These are phyloP conservation scores for Polypterus senegalus DNA, from an alignment of 2,113 vertebrate species.

Conservation along the genomic window DNA sequence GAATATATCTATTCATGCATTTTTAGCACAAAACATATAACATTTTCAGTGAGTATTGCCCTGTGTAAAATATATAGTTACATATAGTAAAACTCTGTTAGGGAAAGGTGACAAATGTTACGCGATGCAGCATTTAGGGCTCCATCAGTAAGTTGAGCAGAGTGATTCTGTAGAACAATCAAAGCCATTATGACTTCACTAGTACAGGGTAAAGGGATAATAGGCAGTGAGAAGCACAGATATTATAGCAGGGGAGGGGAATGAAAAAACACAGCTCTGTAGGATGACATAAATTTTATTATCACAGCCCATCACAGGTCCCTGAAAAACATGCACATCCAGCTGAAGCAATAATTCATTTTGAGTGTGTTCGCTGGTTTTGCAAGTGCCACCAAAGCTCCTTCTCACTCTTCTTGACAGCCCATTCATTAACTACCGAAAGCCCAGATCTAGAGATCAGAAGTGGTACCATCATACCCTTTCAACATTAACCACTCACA, in stretches of 20 bases:
- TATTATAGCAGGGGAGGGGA: constrained; percentile 31
- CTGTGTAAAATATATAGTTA: too few species aligned
- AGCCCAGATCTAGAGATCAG: constrained; percentile 15
- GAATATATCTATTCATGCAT: too few species aligned
- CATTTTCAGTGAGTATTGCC: too few species aligned
- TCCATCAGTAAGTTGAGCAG: constrained; percentile 1
- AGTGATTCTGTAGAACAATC: not conserved
- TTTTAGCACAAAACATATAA: too few species aligned
- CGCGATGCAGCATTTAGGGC: constrained; percentile 4
- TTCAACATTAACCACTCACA: constrained; percentile 20
- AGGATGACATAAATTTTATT: constrained; percentile 37
- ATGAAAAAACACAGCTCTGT: constrained; percentile 25
- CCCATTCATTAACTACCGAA: constrained; percentile 13
- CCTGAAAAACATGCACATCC: constrained; percentile 36
- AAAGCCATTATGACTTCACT: constrained; percentile 9
- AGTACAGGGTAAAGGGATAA: constrained; percentile 17
- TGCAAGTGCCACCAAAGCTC: constrained; percentile 9
- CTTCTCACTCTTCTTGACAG: constrained; percentile 18
- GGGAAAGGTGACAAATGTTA: not conserved
- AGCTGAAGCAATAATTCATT: constrained; percentile 31
- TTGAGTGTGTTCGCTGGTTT: constrained; percentile 12
- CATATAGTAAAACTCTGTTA: too few species aligned
- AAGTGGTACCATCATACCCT: constrained; percentile 11
- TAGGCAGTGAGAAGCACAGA: constrained; percentile 19
- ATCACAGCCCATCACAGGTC: constrained; percentile 34